Conservation (phyloP, 2,113 vertebrate genomes). For the Rhinoderma darwinii region DNA sequence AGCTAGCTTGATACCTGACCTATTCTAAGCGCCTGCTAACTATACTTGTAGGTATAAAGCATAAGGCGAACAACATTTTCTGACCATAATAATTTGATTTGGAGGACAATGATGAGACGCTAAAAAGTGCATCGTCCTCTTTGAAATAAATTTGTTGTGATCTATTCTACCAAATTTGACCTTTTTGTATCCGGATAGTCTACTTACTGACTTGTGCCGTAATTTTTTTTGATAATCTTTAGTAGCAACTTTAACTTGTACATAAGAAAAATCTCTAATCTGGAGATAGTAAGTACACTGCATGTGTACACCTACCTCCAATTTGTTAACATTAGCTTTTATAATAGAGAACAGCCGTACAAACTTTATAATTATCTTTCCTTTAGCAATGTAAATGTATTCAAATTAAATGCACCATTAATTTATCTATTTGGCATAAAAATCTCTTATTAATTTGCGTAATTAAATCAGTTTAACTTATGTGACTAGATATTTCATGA, state of each 20-base stretch:
- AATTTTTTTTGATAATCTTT: not conserved
- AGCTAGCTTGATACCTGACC: not conserved
- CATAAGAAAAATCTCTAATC: not conserved
- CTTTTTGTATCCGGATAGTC: not conserved
- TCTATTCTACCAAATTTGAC: not conserved
- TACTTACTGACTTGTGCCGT: not conserved
- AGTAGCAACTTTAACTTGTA: not conserved
- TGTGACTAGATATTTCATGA: not conserved
- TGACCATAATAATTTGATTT: not conserved
- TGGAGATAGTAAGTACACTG: not conserved
- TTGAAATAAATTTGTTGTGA: not conserved
- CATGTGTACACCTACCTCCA: not conserved
- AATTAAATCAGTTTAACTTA: conserved; percentile 12
- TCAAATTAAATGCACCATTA: conserved; percentile 35
- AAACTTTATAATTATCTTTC: conserved; percentile 16
- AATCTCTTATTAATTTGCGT: not conserved
- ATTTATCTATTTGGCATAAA: conserved; percentile 26
- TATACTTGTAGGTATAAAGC: not conserved
- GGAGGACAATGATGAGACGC: not conserved
- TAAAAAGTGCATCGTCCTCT: not conserved
- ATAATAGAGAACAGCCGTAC: not conserved
- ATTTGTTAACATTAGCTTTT: conserved; percentile 4
- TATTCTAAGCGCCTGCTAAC: not conserved
- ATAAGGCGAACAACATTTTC: not conserved
- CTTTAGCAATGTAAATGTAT: conserved; percentile 28